Percentiles rank a stretch among this genome's conserved stretches.
phyloP scores from a whole-genome alignment of 2,888 invertebrate species.

The Pristionchus fissidentatus region DNA sequence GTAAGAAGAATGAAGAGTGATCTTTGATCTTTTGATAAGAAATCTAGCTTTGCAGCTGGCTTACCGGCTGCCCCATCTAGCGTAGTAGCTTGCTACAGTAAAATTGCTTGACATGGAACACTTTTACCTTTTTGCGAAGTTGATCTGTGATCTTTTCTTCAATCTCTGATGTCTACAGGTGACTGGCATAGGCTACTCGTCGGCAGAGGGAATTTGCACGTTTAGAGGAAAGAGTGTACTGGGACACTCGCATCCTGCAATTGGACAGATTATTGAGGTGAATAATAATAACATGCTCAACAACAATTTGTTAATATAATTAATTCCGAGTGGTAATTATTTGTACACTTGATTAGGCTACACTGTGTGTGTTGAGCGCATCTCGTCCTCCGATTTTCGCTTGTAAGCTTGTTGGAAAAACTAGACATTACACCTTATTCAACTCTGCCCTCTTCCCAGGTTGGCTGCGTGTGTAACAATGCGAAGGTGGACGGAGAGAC shows the following conservation, averaged over 20 bases:
- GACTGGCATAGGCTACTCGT: constrained; percentile 92
- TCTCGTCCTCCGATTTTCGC: neutral
- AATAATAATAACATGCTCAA: too few species aligned
- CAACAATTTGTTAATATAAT: neutral
- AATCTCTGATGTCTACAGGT: constrained; percentile 79
- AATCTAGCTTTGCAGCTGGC: too few species aligned
- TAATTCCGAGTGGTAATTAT: neutral
- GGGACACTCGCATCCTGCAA: constrained; percentile 76
- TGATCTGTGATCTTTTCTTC: too few species aligned
- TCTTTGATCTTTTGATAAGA: neutral
- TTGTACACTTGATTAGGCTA: neutral
- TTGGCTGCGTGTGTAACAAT: constrained; percentile 93
- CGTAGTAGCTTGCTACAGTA: too few species aligned
- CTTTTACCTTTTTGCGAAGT: too few species aligned
- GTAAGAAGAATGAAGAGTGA: constrained; percentile 74
- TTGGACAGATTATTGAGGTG: constrained; percentile 86
- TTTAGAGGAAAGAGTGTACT: constrained; percentile 73
- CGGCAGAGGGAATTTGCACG: constrained; percentile 84
- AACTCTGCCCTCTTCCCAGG: constrained; percentile 75
- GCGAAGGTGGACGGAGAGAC: constrained; percentile 87
- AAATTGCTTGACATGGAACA: too few species aligned
- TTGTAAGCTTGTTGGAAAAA: too few species aligned
- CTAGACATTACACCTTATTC: neutral
- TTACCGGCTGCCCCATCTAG: too few species aligned
- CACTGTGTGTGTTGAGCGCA: neutral